Evolutionary conservation across 2,888 invertebrate species (phyloP), one percentile per base, ranked within the genome.

Genomic region (Drosophila ezoana): DNA sequence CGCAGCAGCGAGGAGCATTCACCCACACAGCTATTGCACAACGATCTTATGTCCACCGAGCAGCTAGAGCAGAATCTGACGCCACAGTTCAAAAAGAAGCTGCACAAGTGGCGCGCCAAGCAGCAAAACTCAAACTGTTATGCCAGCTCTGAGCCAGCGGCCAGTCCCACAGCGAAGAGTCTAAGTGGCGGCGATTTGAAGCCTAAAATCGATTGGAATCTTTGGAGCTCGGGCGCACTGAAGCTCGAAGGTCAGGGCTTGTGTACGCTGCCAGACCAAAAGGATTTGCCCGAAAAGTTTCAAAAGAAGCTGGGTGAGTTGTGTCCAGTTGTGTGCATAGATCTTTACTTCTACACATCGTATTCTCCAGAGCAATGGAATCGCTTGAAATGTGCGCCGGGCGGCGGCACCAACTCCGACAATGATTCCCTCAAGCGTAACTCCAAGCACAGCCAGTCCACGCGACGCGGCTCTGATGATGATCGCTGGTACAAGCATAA

Each of bases 51-150:
- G 69, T 90, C 91, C 48, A 86, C 91, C 3, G 91, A 91, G 41
- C 71, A 90, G 28, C 73, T 92, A 13, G 95, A 96, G 79, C 95
- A 96, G 60, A 95, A 96, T 87, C 91, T 97, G 6, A 95, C 96
- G 1, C 95, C 96, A 0, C 96, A 96, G 84, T 97, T 97, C 89
- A 94, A 95, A 52, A 96, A 96, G 91, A 97, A 97, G 90, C 92
- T 98, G 32, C 95, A 95, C 75, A 97, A 97, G 91, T 98, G 97
- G 98, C 96, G 97, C 87, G 94, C 95, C 57, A 95, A 92, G 80
- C 82, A 85, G 14, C 89, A 90, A 38, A 75, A 57, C 41, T 18
- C 75, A n/a, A 70, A 72, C 9, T 51, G 71, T 11, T 90, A 91
- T 10, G 83, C 89, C 14, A 71, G 70, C 8, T 87, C 86, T 35